Evolutionary conservation across 2,888 invertebrate genomes (phyloP).

Genomic region (Cantharis lateralis): DNA sequence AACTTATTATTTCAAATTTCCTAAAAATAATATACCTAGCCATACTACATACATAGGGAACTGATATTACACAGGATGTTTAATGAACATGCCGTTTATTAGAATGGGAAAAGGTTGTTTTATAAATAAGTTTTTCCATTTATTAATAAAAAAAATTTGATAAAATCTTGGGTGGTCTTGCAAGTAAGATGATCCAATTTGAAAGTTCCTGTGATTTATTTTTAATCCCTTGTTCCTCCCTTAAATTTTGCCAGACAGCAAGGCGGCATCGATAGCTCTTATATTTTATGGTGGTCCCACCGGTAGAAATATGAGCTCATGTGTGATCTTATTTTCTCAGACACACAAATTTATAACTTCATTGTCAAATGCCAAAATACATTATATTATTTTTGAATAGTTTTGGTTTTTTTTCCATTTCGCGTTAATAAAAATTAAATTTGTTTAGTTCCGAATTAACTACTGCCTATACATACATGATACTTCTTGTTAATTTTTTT

Average conservation of each 20-base stretch:
- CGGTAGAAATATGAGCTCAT: constrained; percentile 24
- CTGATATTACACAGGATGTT: not conserved
- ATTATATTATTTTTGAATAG: not conserved
- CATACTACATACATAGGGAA: not conserved
- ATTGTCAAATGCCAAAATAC: not conserved
- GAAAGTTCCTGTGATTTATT: constrained; percentile 1
- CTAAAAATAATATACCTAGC: not conserved
- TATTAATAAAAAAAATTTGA: not conserved
- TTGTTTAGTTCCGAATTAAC: too few relatives aligned
- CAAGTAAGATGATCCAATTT: not conserved
- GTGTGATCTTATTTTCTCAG: not conserved
- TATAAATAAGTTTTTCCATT: not conserved
- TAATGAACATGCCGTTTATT: not conserved
- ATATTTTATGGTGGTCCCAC: constrained; percentile 24
- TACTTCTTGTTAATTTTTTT: not conserved
- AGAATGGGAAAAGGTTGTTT: not conserved
- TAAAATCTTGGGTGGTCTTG: constrained; percentile 10
- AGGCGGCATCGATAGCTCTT: constrained; percentile 21
- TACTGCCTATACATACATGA: too few relatives aligned
- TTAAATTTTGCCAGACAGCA: constrained; percentile 28
- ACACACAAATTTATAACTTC: not conserved
- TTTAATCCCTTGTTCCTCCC: constrained; percentile 29
- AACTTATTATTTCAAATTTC: not conserved
- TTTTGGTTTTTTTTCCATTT: not conserved
- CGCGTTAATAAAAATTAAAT: too few relatives aligned